These are phyloP conservation scores for Epinotia nisella DNA, from an alignment of 2,888 invertebrate species.

Conservation along the genomic window DNA sequence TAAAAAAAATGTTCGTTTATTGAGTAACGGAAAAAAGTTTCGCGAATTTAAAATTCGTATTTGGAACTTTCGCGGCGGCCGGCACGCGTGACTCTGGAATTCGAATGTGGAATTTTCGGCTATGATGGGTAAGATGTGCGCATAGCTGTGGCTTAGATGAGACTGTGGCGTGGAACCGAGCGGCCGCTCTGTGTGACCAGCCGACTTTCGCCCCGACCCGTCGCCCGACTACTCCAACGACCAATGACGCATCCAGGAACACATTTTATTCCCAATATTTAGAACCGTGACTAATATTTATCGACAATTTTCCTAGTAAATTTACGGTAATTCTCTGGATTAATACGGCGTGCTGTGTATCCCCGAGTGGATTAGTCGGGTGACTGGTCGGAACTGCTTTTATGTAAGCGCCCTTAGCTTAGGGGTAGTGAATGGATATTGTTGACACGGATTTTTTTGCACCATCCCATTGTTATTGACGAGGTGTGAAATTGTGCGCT, in stretches of 20 bases:
- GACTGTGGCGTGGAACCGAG: slow-evolving; percentile 80
- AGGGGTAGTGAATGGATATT: slow-evolving; percentile 58
- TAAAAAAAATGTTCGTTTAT: slow-evolving; percentile 51
- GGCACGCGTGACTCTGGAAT: slow-evolving; percentile 68
- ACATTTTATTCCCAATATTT: slow-evolving; percentile 70
- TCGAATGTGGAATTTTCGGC: slow-evolving; percentile 75
- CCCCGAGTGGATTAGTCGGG: slow-evolving; percentile 46
- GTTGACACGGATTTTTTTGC: slow-evolving; percentile 62
- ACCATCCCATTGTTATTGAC: slow-evolving; percentile 56
- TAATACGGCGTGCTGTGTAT: slow-evolving; percentile 11
- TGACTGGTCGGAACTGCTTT: slow-evolving; percentile 50
- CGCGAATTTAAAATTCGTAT: slow-evolving; percentile 56
- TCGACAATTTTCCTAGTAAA: slow-evolving; percentile 44
- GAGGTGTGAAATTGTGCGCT: slow-evolving; percentile 55
- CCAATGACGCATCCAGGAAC: slow-evolving; percentile 81
- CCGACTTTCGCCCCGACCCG: slow-evolving; percentile 84
- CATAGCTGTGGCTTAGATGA: slow-evolving; percentile 84
- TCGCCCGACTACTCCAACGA: slow-evolving; percentile 80
- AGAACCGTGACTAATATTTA: slow-evolving; percentile 63
- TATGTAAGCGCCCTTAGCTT: slow-evolving; percentile 52
- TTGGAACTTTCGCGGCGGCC: slow-evolving; percentile 69
- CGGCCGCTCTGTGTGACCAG: slow-evolving; percentile 76
- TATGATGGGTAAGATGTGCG: slow-evolving; percentile 82
- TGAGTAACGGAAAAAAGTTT: slow-evolving; percentile 52
- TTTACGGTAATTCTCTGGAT: slow-evolving; percentile 28